Conservation (phyloP, 2,888 invertebrate genomes). For the Sphinx pinastri region DNA sequence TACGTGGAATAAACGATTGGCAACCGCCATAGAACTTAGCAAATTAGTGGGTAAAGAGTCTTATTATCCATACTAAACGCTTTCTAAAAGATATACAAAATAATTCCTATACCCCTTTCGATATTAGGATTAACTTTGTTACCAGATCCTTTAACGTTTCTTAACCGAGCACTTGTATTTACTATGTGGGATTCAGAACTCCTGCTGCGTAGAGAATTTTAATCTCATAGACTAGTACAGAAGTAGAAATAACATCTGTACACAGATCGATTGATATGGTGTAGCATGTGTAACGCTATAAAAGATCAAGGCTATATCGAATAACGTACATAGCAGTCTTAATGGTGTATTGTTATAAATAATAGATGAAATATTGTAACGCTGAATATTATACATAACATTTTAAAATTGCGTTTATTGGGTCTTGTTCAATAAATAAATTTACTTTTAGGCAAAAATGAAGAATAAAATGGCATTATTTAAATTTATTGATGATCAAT, state of each 20-base stretch:
- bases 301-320: conserved; percentile 1
- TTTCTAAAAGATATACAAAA: too few relatives aligned
- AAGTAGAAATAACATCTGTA: background rate
- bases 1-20: background rate
- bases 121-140: too few relatives aligned
- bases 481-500: background rate
- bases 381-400: too few relatives aligned
- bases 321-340: background rate
- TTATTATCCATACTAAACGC: too few relatives aligned
- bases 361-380: background rate
- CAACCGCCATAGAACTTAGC: background rate
- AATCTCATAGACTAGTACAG: background rate
- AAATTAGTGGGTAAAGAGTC: too few relatives aligned
- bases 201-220: background rate
- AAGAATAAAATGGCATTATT: too few relatives aligned
- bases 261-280: background rate
- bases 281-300: conserved; percentile 7
- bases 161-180: too few relatives aligned
- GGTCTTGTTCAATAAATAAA: too few relatives aligned
- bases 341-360: background rate
- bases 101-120: too few relatives aligned
- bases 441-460: too few relatives aligned
- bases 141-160: too few relatives aligned
- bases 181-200: background rate
- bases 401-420: too few relatives aligned